phyloP scores from a whole-genome alignment of 2,113 vertebrate species.

The Menidia beryllina region DNA sequence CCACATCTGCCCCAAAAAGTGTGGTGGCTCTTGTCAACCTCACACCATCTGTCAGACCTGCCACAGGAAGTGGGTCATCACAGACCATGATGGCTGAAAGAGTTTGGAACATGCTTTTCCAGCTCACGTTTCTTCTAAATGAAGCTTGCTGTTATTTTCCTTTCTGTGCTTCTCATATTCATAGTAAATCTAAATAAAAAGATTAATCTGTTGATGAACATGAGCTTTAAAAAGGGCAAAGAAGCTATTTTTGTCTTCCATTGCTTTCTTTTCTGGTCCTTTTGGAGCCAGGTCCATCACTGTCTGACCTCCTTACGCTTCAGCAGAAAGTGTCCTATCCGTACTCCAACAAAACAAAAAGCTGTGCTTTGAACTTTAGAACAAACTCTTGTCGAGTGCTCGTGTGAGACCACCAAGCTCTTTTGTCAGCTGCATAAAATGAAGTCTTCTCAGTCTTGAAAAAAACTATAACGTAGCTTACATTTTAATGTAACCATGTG shows the following conservation, averaged over 20 bases:
- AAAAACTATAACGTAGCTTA: no score
- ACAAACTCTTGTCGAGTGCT: no score
- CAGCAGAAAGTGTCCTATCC: background rate
- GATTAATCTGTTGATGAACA: no score
- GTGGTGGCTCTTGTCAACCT: slow-evolving; percentile 37
- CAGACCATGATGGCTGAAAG: background rate
- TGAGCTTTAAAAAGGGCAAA: no score
- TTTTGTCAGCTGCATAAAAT: no score
- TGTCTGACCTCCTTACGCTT: slow-evolving; percentile 15
- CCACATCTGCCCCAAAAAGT: slow-evolving; percentile 47
- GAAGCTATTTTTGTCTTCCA: background rate
- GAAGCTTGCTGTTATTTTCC: slow-evolving; percentile 3
- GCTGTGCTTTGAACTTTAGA: no score
- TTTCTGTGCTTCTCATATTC: background rate
- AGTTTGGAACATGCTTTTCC: background rate
- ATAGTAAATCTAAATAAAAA: background rate
- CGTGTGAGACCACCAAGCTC: no score
- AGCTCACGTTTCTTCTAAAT: background rate
- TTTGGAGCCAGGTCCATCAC: background rate
- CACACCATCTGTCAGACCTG: slow-evolving; percentile 55
- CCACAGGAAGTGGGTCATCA: slow-evolving; percentile 46
- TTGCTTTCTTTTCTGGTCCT: background rate
- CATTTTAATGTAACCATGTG: no score
- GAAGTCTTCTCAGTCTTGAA: no score
- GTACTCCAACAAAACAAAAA: no score